phyloP scores from a whole-genome alignment of 2,888 invertebrate genomes.

The Cephus pulcher region DNA sequence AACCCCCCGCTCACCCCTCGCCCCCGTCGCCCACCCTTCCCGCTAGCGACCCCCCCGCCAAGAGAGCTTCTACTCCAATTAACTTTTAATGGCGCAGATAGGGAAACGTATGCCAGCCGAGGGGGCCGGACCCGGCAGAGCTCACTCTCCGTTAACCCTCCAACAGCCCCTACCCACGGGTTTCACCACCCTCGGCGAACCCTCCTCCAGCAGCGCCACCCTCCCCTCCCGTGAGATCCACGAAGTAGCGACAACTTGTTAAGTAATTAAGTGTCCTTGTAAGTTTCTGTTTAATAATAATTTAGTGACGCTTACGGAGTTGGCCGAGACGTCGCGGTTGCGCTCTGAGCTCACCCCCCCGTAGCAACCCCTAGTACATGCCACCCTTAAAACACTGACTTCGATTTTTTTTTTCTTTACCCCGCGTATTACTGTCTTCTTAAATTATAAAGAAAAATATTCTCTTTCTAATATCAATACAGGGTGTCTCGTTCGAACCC shows the following conservation, averaged over 20 bases:
- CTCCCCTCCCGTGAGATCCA: conserved; percentile 7
- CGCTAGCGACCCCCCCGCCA: conserved; percentile 23
- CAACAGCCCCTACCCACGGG: background rate
- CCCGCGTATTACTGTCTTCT: too few relatives aligned
- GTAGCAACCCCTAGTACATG: background rate
- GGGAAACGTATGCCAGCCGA: conserved; percentile 55
- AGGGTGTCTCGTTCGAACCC: background rate
- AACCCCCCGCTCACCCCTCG: conserved; percentile 31
- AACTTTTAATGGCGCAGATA: conserved; percentile 59
- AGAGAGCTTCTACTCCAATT: conserved; percentile 57
- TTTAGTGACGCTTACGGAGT: conserved; percentile 52
- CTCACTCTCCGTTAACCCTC: background rate
- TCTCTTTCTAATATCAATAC: background rate
- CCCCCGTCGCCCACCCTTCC: background rate
- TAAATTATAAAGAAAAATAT: too few relatives aligned
- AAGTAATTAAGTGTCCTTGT: conserved; percentile 58
- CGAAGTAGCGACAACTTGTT: conserved; percentile 54
- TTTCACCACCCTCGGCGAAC: conserved; percentile 10
- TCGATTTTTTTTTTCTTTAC: background rate
- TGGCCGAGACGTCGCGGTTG: conserved; percentile 41
- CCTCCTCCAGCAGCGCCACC: conserved; percentile 14
- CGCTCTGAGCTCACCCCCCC: conserved; percentile 18
- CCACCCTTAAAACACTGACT: background rate
- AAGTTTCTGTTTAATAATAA: conserved; percentile 58
- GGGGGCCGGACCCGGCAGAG: conserved; percentile 26